phyloP scores from a whole-genome alignment of 2,113 vertebrate genomes.

The Thermophis baileyi region DNA sequence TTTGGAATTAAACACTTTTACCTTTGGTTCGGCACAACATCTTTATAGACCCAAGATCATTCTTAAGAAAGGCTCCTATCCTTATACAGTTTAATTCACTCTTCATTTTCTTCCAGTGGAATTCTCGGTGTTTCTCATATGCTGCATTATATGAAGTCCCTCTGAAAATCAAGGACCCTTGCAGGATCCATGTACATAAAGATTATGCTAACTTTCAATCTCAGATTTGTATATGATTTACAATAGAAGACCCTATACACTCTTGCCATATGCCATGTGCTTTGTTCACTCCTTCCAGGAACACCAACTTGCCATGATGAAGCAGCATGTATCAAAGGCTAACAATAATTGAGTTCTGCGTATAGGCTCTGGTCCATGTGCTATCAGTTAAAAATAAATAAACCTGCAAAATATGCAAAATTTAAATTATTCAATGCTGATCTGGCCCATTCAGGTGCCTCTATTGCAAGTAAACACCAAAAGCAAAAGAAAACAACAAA shows the following conservation, averaged over 20 bases:
- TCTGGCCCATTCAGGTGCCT: conserved; percentile 11
- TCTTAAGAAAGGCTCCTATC: background rate
- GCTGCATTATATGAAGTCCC: background rate
- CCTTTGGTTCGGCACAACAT: background rate
- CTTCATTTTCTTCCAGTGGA: background rate
- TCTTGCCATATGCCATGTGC: background rate
- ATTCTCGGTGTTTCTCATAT: background rate
- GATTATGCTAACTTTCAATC: background rate
- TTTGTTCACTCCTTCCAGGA: background rate
- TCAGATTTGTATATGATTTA: background rate
- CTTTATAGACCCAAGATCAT: background rate
- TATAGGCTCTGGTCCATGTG: background rate
- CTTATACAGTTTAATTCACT: background rate
- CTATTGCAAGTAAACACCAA: background rate
- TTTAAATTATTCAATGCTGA: background rate
- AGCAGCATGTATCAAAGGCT: background rate
- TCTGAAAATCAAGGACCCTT: background rate
- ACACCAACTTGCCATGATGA: background rate
- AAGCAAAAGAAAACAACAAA: conserved; percentile 22
- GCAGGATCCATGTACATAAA: background rate
- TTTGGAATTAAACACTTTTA: background rate
- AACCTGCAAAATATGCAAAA: background rate
- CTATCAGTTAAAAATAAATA: background rate
- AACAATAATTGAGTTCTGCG: background rate
- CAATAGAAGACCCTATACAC: background rate